Percentiles rank a stretch among this genome's conserved stretches.
These are phyloP conservation scores for Patella depressa DNA, from an alignment of 2,888 invertebrate genomes.

Conservation along the genomic window DNA sequence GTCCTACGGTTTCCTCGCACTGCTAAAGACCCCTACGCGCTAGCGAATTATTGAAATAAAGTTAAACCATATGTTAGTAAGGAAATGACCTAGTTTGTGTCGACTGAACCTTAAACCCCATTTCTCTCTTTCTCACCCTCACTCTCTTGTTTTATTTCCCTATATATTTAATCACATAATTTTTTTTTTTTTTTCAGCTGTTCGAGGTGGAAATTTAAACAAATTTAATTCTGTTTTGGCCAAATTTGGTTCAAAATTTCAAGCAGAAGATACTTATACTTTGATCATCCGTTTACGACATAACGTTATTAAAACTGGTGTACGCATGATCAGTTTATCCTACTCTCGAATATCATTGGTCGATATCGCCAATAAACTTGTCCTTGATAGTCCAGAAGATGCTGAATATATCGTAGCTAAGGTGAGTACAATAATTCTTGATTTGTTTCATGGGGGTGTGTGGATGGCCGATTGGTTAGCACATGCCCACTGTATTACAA, in stretches of 20 bases:
- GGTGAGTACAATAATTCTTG: constrained; percentile 59
- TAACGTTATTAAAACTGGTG: constrained; percentile 99
- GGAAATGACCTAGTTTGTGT: too few relatives aligned
- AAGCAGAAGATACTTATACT: constrained; percentile 94
- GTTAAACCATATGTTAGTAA: too few relatives aligned
- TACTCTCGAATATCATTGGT: constrained; percentile 96
- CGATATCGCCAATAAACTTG: constrained; percentile 94
- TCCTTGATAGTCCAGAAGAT: constrained; percentile 95
- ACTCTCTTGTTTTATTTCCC: too few relatives aligned
- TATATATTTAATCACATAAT: too few relatives aligned
- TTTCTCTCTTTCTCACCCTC: too few relatives aligned
- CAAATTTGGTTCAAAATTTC: constrained; percentile 91
- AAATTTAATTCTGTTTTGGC: constrained; percentile 94
- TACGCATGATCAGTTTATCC: constrained; percentile 94
- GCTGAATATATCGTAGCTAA: constrained; percentile 99
- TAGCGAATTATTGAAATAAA: too few relatives aligned
- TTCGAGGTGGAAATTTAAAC: constrained; percentile 93
- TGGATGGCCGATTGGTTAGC: too few relatives aligned
- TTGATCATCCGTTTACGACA: constrained; percentile 94
- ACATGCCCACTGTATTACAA: too few relatives aligned
- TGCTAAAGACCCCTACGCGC: too few relatives aligned
- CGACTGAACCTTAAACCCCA: too few relatives aligned
- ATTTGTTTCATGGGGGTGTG: too few relatives aligned
- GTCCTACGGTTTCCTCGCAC: too few relatives aligned
- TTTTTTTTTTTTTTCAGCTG: constrained; percentile 73